Evolutionary conservation across 1,140 invertebrate species (phyloP).

Genomic region (Stegodyphus mimosarum): DNA sequence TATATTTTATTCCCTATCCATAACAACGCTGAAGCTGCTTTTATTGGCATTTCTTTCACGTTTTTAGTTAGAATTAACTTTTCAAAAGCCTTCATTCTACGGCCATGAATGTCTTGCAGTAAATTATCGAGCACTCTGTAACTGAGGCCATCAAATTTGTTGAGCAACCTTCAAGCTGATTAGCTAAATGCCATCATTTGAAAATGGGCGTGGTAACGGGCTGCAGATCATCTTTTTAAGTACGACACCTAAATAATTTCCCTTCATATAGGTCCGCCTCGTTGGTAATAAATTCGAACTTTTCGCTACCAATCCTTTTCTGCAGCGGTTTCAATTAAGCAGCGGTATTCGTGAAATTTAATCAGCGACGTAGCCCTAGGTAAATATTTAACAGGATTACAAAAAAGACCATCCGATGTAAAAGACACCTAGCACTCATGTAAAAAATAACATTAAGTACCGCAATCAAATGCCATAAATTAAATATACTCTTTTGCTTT

Average conservation of each 20-base stretch:
- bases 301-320: background rate
- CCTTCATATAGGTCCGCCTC: slow-evolving; percentile 18
- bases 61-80: too few relatives aligned
- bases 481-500: background rate
- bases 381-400: slow-evolving; percentile 28
- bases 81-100: too few relatives aligned
- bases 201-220: background rate
- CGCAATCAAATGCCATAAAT: slow-evolving; percentile 22
- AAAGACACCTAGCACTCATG: background rate
- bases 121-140: too few relatives aligned
- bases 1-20: too few relatives aligned
- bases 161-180: too few relatives aligned
- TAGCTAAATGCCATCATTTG: too few relatives aligned
- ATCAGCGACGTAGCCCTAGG: slow-evolving; percentile 24
- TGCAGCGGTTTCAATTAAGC: slow-evolving; percentile 29
- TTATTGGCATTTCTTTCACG: too few relatives aligned
- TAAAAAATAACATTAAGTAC: slow-evolving; percentile 4
- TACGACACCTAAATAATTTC: slow-evolving; percentile 34
- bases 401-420: slow-evolving; percentile 1
- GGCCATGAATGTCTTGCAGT: too few relatives aligned
- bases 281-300: slow-evolving; percentile 6
- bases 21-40: too few relatives aligned
- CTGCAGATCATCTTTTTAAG: background rate
- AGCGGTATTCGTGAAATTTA: slow-evolving; percentile 39
- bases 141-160: too few relatives aligned